Base-by-base conservation (phyloP, 1,140 invertebrate genomes). In the Mamestra configurata region DNA sequence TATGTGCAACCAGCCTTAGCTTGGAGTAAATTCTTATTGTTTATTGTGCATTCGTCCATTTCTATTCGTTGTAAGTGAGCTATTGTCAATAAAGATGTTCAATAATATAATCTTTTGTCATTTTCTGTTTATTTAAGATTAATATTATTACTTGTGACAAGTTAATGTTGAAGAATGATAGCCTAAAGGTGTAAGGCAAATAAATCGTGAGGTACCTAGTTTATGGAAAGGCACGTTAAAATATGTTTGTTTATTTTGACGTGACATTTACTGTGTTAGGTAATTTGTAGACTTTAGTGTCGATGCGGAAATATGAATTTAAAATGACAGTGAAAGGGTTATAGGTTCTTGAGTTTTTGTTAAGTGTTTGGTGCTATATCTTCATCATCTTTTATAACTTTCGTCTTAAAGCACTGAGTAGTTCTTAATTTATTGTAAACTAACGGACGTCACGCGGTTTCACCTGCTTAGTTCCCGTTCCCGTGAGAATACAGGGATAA, bases 21-120 rank as follows among this genome's bases (percentile, higher is more conserved):
- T 68, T 24, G 46, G 5, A 61, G 20, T 20, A 37, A 35, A 64
- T 4, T 24, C 2, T 4, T 24, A 68, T 5, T 68, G n/a, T 15
- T 68, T 64, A 20, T 64, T 43, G 11, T 27, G 40, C 64, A 46
- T 46, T 68, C 64, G 11, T 46, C 20, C 1, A 68, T 46, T 43
- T 15, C 18, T 4, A 43, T n/a, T 43, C 6, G 57, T 55, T 13
- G 13, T 61, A 35, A 61, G 57, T 43, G 37, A 43, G 35, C 61
- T 20, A 66, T 66, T 20, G 64, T 68, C 3, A 68, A 68, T 68
- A 68, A 35, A 61, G 57, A 61, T 35, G 57, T 61, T 43, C 61
- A 66, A 40, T 15, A 59, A 40, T 27, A 22, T 15, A 20, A 46
- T 35, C 64, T 43, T 46, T 24, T 46, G 37, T 68, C 40, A 22